Evolutionary conservation across 2,888 invertebrate genomes (phyloP), one percentile per base, ranked within the genome.

Genomic region (Eilema griseolum): DNA sequence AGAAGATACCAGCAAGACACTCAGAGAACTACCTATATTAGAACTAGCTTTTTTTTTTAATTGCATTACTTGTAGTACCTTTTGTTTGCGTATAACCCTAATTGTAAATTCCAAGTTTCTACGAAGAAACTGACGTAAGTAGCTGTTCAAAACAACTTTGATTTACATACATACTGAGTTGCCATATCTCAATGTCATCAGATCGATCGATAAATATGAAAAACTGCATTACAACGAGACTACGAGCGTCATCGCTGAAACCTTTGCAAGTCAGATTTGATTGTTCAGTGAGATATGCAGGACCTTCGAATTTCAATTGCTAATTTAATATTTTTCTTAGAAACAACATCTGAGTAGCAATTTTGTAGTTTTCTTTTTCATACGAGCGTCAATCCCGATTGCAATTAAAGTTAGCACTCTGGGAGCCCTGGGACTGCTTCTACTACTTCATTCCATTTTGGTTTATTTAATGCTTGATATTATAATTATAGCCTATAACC

Each of bases 191-290:
- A 52, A 52, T 52, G 52, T 52, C 52, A 52, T 52, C 52, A 7
- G n/a, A n/a, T 52, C n/a, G n/a, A 5, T 52, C 20, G 46, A 52
- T 20, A 52, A 52, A 52, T n/a, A 52, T 52, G 10, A 52, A n/a
- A 52, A 52, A n/a, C 52, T 52, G 52, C 52, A 52, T 20, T n/a
- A 46, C 41, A 41, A 41, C 0, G 12, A 41, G 41, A 41, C 46
- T 46, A 52, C 52, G 2, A n/a, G 52, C 52, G 52, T 52, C 52
- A 52, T 52, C 20, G n/a, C 52, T n/a, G 52, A 52, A 52, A 52
- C n/a, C 10, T 52, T 52, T 52, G 52, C 52, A 52, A 52, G 52
- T 52, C 52, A 52, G 52, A 52, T 52, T 52, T 52, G n/a, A 52
- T 52, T n/a, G 52, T n/a, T 52, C 52, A 52, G 52, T 8, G 0